Conservation (phyloP, 37 sponge, comb jelly and placozoan genomes). For the Cladorhizidae sp. region DNA sequence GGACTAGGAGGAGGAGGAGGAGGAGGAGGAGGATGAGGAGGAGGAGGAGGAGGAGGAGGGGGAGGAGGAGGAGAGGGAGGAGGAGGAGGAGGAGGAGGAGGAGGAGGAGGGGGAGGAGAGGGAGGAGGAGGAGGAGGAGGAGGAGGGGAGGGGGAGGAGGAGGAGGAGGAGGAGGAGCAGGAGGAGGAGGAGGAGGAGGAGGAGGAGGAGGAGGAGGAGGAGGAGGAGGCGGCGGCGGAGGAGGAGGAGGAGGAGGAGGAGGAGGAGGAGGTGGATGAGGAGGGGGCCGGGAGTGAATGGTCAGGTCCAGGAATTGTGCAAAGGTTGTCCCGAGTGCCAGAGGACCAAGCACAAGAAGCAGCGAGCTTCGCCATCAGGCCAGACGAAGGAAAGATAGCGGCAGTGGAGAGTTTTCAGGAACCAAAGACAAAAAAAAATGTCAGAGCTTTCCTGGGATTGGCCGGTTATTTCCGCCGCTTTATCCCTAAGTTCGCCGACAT, state of each 20-base stretch:
- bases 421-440: not conserved
- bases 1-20: not conserved
- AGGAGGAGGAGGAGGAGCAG: not conserved
- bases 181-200: not conserved
- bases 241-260: too few species aligned
- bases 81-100: not conserved
- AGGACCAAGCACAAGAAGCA: not conserved
- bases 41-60: too few species aligned
- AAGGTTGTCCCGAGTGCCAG: too few species aligned
- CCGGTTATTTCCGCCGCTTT: too few species aligned
- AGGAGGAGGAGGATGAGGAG: too few species aligned
- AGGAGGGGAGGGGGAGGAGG: not conserved
- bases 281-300: not conserved
- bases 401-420: too few species aligned
- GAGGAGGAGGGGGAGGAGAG: not conserved
- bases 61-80: not conserved
- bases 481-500: too few species aligned
- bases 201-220: not conserved
- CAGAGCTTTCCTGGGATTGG: too few species aligned
- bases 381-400: not conserved
- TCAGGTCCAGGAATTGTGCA: not conserved
- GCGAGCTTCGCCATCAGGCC: not conserved
- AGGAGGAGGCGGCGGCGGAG: too few species aligned
- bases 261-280: too few species aligned
- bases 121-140: not conserved